Evolutionary conservation across 2,888 invertebrate species (phyloP).

Genomic region (Galerucella nymphaeae): DNA sequence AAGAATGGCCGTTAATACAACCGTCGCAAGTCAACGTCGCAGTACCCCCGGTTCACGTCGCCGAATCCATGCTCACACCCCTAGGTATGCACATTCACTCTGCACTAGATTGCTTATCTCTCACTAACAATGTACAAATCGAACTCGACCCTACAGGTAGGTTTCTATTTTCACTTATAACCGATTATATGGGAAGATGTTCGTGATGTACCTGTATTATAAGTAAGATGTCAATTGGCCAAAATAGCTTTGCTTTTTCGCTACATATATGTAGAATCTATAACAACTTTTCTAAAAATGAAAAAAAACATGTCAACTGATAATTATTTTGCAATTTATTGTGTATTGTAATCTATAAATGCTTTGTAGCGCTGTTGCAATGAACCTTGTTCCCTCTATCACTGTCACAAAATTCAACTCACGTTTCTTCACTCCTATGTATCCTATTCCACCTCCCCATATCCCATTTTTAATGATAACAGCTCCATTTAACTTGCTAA

Average conservation of each 20-base stretch:
- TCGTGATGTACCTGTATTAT: constrained; percentile 4
- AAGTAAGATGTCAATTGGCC: not conserved
- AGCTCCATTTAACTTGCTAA: too few species aligned
- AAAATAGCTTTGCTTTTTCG: not conserved
- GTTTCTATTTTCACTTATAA: constrained; percentile 15
- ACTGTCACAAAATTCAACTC: too few species aligned
- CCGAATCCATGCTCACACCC: constrained; percentile 82
- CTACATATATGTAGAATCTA: not conserved
- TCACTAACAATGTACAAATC: constrained; percentile 32
- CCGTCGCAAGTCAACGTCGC: constrained; percentile 81
- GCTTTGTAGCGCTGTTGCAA: too few species aligned
- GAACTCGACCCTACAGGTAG: constrained; percentile 20
- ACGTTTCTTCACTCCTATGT: too few species aligned
- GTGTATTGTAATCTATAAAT: too few species aligned
- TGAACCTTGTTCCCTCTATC: too few species aligned
- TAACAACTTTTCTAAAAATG: not conserved
- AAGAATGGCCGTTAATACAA: constrained; percentile 73
- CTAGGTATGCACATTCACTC: constrained; percentile 68
- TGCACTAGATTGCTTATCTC: constrained; percentile 34
- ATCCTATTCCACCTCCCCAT: too few species aligned
- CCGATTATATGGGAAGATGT: constrained; percentile 14
- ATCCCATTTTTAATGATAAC: too few species aligned
- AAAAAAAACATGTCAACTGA: too few species aligned
- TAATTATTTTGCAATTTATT: too few species aligned
- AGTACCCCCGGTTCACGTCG: constrained; percentile 78